Base-by-base conservation (phyloP, 1,140 invertebrate genomes). In the Macrocentrus cingulum region DNA sequence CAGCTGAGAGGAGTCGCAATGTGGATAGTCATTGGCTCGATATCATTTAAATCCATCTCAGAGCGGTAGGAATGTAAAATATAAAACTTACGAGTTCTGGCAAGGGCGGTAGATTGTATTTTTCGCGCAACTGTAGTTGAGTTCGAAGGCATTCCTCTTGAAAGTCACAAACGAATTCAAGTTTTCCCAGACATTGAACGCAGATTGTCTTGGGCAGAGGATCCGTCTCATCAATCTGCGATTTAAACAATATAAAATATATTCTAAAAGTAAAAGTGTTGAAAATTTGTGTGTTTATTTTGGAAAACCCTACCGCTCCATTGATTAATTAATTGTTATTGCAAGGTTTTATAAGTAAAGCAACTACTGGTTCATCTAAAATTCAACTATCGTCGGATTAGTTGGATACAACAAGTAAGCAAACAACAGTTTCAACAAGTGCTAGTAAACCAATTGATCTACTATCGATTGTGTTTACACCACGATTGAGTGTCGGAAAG, bases 101-200 rank as follows among this genome's bases (percentile, higher is more conserved):
- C 59, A 75, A 66, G 54, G 74, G 59, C 67, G 74, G 74, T 52
- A 76, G 68, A 72, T 73, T 73, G 62, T 74, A 79, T 44, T 67
- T 74, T 66, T 79, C 65, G 56, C 69, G 74, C 64, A 80, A 72
- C 65, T 69, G 61, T 66, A 75, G 67, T 69, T 80, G 77, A 59
- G 75, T 79, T 54, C 74, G 76, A 54, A 78, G 72, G 73, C 76
- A 80, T 66, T 79, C 75, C 65, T 80, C 78, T 76, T 80, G 78
- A 57, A 80, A 80, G 64, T 80, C 78, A 54, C 78, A 80, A 69
- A 80, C 75, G 60, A 79, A 80, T 74, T 80, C 78, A 48, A 80
- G 74, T 66, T 80, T 80, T 32, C 76, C 76, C 67, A 80, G 65
- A 72, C 78, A 80, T 55, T 80, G 76, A 65, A 80, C 74, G 67